phyloP scores from a whole-genome alignment of 2,113 vertebrate genomes.

The Trogon surrucura region DNA sequence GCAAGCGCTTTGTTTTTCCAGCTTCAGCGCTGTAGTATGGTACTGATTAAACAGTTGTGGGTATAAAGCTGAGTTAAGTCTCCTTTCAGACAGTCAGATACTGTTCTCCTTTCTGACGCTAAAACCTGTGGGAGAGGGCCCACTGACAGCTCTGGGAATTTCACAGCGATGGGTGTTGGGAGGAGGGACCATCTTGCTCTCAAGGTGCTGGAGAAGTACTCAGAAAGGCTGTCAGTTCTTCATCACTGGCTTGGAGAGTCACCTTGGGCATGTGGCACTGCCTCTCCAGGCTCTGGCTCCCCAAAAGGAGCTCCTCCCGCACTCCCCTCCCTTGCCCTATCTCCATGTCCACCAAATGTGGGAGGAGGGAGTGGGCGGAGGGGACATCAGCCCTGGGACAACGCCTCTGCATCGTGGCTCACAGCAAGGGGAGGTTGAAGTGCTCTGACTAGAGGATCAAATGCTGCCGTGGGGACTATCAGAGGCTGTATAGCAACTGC shows the following conservation, averaged over 20 bases:
- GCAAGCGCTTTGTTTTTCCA: conserved; percentile 16
- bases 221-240: not conserved
- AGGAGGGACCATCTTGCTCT: not conserved
- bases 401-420: accelerated
- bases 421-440: not conserved
- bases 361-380: not conserved
- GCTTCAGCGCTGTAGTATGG: not conserved
- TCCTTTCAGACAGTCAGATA: not conserved
- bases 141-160: not conserved
- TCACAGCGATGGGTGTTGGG: not conserved
- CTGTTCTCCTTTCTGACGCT: not conserved
- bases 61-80: not conserved
- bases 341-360: not conserved
- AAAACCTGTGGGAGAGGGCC: not conserved
- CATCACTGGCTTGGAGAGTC: not conserved
- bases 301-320: not conserved
- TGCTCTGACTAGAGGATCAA: not conserved
- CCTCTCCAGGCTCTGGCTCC: not conserved
- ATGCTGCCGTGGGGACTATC: accelerated
- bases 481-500: not conserved
- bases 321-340: not conserved
- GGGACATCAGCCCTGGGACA: not conserved
- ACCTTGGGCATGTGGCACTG: not conserved
- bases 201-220: not conserved
- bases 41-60: not conserved